These are phyloP conservation scores for Rostratula benghalensis DNA, from an alignment of 2,113 vertebrate genomes.

Conservation along the genomic window DNA sequence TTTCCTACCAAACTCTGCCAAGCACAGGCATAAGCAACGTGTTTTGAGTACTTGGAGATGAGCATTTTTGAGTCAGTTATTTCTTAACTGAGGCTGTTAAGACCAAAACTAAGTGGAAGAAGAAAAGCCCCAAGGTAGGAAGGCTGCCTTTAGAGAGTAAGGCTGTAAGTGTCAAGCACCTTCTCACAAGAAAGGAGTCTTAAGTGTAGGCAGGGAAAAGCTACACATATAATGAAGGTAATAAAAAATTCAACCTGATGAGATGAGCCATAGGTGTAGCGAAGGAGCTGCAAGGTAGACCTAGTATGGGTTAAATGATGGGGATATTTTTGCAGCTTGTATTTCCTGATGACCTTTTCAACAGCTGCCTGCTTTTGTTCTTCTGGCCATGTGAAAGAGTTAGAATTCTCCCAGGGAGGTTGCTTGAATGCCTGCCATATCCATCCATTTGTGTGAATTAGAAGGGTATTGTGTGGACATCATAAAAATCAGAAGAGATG, in stretches of 20 bases:
- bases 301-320: not conserved
- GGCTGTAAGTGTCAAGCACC: not conserved
- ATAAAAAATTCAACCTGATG: not conserved
- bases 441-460: slow-evolving; percentile 55
- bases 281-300: not conserved
- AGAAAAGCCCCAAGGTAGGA: not conserved
- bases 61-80: not conserved
- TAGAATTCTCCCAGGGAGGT: slow-evolving; percentile 47
- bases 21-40: not conserved
- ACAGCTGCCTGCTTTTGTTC: slow-evolving; percentile 61
- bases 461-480: slow-evolving; percentile 52
- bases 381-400: slow-evolving; percentile 30
- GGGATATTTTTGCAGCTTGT: slow-evolving; percentile 29
- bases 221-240: not conserved
- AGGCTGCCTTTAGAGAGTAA: not conserved
- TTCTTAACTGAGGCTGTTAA: not conserved
- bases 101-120: not conserved
- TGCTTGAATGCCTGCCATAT: slow-evolving; percentile 58
- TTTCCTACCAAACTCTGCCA: not conserved
- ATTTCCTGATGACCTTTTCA: slow-evolving; percentile 63
- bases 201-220: not conserved
- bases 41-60: not conserved
- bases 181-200: not conserved
- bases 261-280: not conserved
- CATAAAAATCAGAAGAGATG: slow-evolving; percentile 5